Conservation (phyloP, 2,888 invertebrate species). For the Oscheius sp. region DNA sequence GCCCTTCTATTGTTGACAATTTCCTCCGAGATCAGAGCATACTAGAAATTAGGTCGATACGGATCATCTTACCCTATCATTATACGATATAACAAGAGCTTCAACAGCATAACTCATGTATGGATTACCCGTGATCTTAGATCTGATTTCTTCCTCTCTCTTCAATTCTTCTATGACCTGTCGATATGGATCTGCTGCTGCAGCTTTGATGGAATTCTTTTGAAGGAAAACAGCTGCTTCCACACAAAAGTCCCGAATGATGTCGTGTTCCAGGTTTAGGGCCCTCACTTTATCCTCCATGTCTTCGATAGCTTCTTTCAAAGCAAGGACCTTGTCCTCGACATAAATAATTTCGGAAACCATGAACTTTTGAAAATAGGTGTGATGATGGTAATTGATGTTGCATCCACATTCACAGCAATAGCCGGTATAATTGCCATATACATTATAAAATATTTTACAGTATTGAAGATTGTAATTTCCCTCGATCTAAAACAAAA, state of each 20-base stretch:
- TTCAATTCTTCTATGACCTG: too few species aligned
- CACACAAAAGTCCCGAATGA: constrained; percentile 1
- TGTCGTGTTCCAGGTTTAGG: neutral
- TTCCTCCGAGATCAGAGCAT: too few species aligned
- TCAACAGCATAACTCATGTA: too few species aligned
- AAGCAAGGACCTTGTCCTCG: neutral
- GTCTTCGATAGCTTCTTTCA: too few species aligned
- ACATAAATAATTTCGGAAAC: neutral
- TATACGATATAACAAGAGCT: too few species aligned
- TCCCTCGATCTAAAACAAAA: too few species aligned
- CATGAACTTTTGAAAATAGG: neutral
- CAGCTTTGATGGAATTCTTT: neutral
- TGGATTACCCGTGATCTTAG: too few species aligned
- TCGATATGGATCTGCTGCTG: neutral
- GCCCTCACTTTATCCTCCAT: too few species aligned
- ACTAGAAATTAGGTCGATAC: too few species aligned
- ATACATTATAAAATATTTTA: neutral
- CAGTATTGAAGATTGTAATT: neutral
- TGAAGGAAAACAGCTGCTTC: constrained; percentile 11
- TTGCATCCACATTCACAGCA: neutral
- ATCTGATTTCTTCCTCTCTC: too few species aligned
- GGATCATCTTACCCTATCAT: too few species aligned
- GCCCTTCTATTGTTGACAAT: too few species aligned
- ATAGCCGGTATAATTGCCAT: neutral
- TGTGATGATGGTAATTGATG: neutral